Percentiles rank a stretch among this genome's conserved stretches.
phyloP scores from a whole-genome alignment of 2,888 invertebrate species.

The Melanostoma scalare region DNA sequence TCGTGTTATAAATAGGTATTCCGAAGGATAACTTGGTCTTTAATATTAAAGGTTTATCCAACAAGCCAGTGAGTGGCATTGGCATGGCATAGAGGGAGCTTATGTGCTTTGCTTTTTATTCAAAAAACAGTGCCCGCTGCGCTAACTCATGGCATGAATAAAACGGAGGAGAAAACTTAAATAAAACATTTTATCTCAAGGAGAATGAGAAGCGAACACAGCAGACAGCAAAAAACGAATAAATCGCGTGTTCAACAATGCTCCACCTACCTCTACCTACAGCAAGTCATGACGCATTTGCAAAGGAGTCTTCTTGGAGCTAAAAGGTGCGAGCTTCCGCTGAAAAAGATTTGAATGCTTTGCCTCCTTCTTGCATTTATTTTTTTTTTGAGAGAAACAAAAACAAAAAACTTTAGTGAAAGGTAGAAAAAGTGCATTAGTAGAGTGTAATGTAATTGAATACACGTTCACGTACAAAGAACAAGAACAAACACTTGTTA shows the following conservation, averaged over 20 bases:
- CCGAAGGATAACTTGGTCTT: conserved; percentile 64
- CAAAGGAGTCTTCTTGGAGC: conserved; percentile 29
- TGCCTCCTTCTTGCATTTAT: neutral
- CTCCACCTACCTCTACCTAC: conserved; percentile 58
- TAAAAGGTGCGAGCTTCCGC: conserved; percentile 35
- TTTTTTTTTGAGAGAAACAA: neutral
- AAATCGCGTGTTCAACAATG: conserved; percentile 69
- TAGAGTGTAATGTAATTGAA: conserved; percentile 63
- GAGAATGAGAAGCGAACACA: conserved; percentile 10
- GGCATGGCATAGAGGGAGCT: conserved; percentile 33
- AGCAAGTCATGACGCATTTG: conserved; percentile 51
- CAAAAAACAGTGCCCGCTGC: conserved; percentile 38
- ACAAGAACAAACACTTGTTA: conserved; percentile 68
- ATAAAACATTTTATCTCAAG: conserved; percentile 31
- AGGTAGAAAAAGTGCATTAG: conserved; percentile 44
- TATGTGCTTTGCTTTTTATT: conserved; percentile 59
- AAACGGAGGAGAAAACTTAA: conserved; percentile 50
- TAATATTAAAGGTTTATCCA: conserved; percentile 66
- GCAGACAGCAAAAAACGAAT: conserved; percentile 58
- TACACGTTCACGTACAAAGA: conserved; percentile 43
- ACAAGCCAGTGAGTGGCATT: conserved; percentile 6
- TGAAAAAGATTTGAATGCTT: conserved; percentile 34
- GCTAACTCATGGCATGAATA: conserved; percentile 12
- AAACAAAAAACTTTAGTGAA: conserved; percentile 39
- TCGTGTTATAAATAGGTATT: conserved; percentile 45